Percentiles rank a stretch among this genome's conserved stretches.
Evolutionary conservation across 1,140 invertebrate genomes (phyloP).

Genomic region (Platyscapa corneri): DNA sequence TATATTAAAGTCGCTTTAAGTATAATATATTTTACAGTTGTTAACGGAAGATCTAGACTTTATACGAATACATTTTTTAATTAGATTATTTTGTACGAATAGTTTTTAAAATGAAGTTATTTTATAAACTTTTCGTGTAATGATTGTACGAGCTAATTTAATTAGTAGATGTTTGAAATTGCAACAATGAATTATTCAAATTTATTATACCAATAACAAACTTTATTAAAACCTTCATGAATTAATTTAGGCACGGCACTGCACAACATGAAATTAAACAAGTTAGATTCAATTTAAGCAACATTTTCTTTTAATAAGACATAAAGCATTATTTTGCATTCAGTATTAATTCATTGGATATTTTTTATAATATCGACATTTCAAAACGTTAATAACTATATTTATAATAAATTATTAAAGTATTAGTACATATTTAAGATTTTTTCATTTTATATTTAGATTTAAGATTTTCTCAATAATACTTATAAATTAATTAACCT

Average conservation of each 20-base stretch:
- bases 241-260: neutral
- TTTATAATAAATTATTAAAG: neutral
- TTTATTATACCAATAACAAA: constrained; percentile 4
- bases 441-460: too few species aligned
- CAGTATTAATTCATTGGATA: neutral
- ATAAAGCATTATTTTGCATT: neutral
- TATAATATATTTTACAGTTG: neutral
- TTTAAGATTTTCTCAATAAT: too few species aligned
- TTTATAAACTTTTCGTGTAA: neutral
- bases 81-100: too few species aligned
- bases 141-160: neutral
- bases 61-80: neutral
- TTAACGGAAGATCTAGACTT: neutral
- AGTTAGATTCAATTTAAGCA: neutral
- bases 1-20: neutral
- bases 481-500: too few species aligned
- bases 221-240: constrained; percentile 20
- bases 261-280: neutral
- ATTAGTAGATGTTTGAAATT: neutral
- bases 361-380: neutral
- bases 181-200: neutral
- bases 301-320: neutral
- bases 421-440: too few species aligned
- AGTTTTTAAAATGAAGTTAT: too few species aligned
- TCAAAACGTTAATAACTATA: neutral